Base-by-base conservation (phyloP, 2,888 invertebrate genomes). In the Philereme transversata region DNA sequence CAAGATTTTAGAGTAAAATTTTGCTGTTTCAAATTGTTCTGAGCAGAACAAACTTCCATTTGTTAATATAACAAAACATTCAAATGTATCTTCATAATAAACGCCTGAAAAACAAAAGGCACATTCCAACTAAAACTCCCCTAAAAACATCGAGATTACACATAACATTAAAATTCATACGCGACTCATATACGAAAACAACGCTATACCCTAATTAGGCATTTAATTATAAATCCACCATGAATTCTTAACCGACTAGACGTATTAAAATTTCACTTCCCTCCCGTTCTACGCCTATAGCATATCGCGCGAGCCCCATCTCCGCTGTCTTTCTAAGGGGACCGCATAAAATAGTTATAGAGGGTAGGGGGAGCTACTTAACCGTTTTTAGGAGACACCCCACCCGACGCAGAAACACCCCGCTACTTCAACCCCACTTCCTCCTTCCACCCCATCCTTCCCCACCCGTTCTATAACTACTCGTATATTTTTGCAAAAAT, bases 321-420 rank as follows among this genome's bases (percentile, higher is more conserved):
- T 87, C 87, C 80, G 86, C 87, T 88, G 90, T 92, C 91, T 92
- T 92, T 91, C 88, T 87, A 88, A 90, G 90, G 91, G 91, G 90
- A 90, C 91, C 88, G 81, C 90, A 91, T 92, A 92, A 92, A 92
- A 91, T 92, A 92, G 91, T 92, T 91, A 91, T 90, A 87, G 87
- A 87, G 88, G 83, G 85, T 79, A 83, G 88, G 88, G 88, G 87
- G 84, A 87, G 90, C 91, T 91, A 91, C 91, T 92, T 91, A 90
- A 89, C 90, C 90, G 91, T 92, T 92, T 92, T 92, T 91, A 91
- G 91, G 90, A 89, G 90, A 88, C 89, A 86, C 90, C 91, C 91
- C 89, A 71, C 85, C 84, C 84, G 79, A 77, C 83, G 85, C 81
- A 86, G 85, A 81, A 86, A 84, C 87, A 80, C 88, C 87, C 86